Base-by-base conservation (phyloP, 2,888 invertebrate genomes). In the Volucella inanis region DNA sequence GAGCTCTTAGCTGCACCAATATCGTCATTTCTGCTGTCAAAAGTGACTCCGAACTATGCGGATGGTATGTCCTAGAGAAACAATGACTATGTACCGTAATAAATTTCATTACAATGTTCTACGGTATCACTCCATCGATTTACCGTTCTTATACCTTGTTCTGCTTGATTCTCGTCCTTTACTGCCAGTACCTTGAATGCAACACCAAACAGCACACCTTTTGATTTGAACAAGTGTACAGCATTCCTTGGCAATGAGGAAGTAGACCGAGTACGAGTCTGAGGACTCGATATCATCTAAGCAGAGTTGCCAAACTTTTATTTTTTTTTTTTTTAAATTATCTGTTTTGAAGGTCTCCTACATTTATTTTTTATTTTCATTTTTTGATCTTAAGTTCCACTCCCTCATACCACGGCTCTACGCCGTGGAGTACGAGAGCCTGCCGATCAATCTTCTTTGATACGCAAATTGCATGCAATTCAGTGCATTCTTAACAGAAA, bases 81-180 rank as follows among this genome's bases (percentile, higher is more conserved):
- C 76, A 81, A 76, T 76, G 64, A 45, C 38, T 57, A 43, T 22
- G 43, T 52, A 57, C 31, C 49, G n/a, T 78, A 70, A 71, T 81
- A 61, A 70, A 81, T 81, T 64, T 68, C 52, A 68, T 75, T 81
- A 57, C 57, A 70, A 68, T 49, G 59, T 64, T 50, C 45, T 62
- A 54, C 18, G 49, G 70, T 64, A 68, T 70, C 68, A 61, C 68
- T 70, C 52, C 39, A 62, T 78, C 77, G 77, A 78, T 78, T 62
- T 45, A 22, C 45, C 31, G 31, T 6, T 14, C 55, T 11, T 55
- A 45, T 11, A 22, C 31, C 22, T 67, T 52, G 52, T 4, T 31
- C 31, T 31, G 6, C 31, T 31, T 0, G 31, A 31, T n/a, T n/a
- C n/a, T 65, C 65, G 55, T 45, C 49, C 55, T 49, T 39, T 50